Conservation (phyloP, 2,797 vertebrate species). For the Anableps anableps region DNA sequence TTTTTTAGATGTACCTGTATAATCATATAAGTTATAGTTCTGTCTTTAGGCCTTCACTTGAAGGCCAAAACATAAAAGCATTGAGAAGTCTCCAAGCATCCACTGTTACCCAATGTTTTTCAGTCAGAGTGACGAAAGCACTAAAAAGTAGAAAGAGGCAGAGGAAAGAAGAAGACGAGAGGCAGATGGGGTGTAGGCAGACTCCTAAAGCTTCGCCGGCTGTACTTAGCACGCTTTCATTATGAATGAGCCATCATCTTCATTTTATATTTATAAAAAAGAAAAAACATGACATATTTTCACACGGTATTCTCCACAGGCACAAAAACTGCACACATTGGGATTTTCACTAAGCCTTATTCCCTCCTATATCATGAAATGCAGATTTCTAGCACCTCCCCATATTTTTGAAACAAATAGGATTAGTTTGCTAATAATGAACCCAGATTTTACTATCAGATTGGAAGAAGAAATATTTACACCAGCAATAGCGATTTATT, state of each 20-base stretch:
- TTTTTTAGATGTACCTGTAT: background rate
- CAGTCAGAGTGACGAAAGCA: constrained; percentile 10
- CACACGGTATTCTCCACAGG: constrained; percentile 36
- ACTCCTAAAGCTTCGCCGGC: constrained; percentile 53
- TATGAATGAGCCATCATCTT: constrained; percentile 57
- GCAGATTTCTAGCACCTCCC: background rate
- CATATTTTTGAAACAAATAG: background rate
- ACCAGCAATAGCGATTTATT: background rate
- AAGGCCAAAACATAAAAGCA: background rate
- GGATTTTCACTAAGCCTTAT: constrained; percentile 6
- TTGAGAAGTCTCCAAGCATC: background rate
- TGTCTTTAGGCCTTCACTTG: background rate
- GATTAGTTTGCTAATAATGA: background rate
- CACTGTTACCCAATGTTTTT: constrained; percentile 7
- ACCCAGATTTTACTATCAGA: background rate
- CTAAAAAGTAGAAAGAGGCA: constrained; percentile 1
- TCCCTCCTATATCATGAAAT: constrained; percentile 3
- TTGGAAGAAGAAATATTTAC: background rate
- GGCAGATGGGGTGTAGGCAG: background rate
- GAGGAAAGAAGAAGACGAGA: background rate
- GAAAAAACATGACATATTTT: constrained; percentile 51
- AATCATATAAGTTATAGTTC: background rate
- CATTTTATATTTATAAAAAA: constrained; percentile 68
- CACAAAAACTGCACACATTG: background rate
- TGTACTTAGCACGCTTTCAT: constrained; percentile 59